phyloP scores from a whole-genome alignment of 2,888 invertebrate genomes.

The Andricus quercusramuli region DNA sequence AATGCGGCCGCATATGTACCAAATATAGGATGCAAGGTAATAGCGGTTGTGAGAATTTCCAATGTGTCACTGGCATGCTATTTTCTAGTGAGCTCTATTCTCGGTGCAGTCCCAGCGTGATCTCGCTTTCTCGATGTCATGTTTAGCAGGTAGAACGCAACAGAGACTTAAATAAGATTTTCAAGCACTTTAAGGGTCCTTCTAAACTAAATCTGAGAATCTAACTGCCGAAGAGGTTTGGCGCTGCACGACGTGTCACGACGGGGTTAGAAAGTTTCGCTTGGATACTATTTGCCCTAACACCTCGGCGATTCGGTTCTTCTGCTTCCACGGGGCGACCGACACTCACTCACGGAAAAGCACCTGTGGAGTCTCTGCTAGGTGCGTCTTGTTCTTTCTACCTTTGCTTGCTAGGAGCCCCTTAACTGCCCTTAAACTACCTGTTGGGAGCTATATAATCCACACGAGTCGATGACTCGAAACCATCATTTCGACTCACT shows the following conservation, averaged over 20 bases:
- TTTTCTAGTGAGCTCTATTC: slow-evolving; percentile 12
- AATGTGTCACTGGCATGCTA: slow-evolving; percentile 9
- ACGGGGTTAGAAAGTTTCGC: slow-evolving; percentile 65
- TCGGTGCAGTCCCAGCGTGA: slow-evolving; percentile 5
- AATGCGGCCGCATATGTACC: slow-evolving; percentile 5
- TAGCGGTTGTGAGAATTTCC: slow-evolving; percentile 11
- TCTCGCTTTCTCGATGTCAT: slow-evolving; percentile 6
- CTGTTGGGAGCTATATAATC: slow-evolving; percentile 56
- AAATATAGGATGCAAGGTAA: slow-evolving; percentile 12
- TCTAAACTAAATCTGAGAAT: slow-evolving; percentile 9
- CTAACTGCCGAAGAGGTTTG: not conserved
- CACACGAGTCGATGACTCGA: slow-evolving; percentile 60
- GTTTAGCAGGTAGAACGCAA: slow-evolving; percentile 12
- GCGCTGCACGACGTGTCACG: not conserved
- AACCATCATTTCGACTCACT: slow-evolving; percentile 56
- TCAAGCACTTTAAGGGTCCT: not conserved
- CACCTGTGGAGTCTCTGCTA: slow-evolving; percentile 70
- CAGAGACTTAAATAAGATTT: slow-evolving; percentile 1
- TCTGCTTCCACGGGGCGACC: slow-evolving; percentile 38
- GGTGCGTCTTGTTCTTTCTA: slow-evolving; percentile 67
- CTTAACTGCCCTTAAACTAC: slow-evolving; percentile 59
- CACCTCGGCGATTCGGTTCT: slow-evolving; percentile 60
- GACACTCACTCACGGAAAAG: slow-evolving; percentile 58
- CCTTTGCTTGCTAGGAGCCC: slow-evolving; percentile 42
- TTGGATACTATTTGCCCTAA: slow-evolving; percentile 67